Percentiles rank a stretch among this genome's conserved stretches.
Evolutionary conservation across 92 coral and sea anemone species (phyloP).

Genomic region (Montipora capitata): DNA sequence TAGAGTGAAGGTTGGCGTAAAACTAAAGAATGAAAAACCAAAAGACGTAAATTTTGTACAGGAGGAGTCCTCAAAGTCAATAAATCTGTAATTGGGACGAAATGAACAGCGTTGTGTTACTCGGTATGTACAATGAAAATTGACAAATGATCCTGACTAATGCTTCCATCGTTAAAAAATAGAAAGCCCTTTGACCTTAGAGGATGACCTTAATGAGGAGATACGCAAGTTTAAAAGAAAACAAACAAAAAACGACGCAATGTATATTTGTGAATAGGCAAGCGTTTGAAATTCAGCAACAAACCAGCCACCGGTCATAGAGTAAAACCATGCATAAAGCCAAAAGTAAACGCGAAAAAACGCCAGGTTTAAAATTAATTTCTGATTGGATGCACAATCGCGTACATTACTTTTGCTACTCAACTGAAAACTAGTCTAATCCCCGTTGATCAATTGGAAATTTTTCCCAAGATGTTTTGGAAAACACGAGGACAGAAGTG

Average conservation of each 20-base stretch:
- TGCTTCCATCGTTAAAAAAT: not conserved
- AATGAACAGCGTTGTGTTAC: not conserved
- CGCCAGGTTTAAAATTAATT: too few relatives aligned
- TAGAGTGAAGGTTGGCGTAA: not conserved
- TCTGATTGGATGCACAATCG: too few relatives aligned
- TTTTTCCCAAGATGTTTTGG: too few relatives aligned
- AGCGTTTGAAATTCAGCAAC: not conserved
- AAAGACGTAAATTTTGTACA: conserved; percentile 12
- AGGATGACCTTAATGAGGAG: conserved; percentile 23
- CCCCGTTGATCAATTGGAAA: too few relatives aligned
- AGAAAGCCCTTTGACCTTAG: not conserved
- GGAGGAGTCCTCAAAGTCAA: not conserved
- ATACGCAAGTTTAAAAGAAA: not conserved
- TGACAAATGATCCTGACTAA: not conserved
- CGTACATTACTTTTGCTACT: too few relatives aligned
- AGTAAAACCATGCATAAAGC: too few relatives aligned
- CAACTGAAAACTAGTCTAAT: too few relatives aligned
- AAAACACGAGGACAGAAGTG: too few relatives aligned
- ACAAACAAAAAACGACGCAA: not conserved
- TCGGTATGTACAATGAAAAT: conserved; percentile 34
- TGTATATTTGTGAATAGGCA: too few relatives aligned
- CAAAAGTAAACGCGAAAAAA: too few relatives aligned
- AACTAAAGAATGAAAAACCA: not conserved
- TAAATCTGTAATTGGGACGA: not conserved
- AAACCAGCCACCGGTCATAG: too few relatives aligned